A percentile compares a stretch with the other conserved stretches of the same genome.
Conservation (phyloP, 2,113 vertebrate species). For the Camelus bactrianus region DNA sequence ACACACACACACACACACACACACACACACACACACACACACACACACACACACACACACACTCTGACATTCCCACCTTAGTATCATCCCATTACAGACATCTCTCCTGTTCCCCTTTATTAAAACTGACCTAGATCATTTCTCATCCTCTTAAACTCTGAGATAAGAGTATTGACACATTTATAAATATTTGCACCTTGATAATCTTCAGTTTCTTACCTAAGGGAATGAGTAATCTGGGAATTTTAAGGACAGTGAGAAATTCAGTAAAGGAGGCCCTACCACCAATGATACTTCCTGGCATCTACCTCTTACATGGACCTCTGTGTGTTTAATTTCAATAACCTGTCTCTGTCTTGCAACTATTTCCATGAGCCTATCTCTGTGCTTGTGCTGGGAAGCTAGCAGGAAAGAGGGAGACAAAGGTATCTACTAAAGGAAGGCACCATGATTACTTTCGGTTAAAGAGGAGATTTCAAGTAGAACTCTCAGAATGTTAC, state of each 20-base stretch:
- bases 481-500: constrained; percentile 78
- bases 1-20: not conserved
- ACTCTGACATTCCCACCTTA: not conserved
- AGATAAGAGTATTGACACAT: not conserved
- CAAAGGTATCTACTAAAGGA: not conserved
- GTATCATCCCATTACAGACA: not conserved
- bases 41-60: rapidly evolving
- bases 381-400: not conserved
- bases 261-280: not conserved
- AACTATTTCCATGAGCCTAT: not conserved
- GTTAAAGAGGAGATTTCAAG: constrained; percentile 74
- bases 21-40: too few relatives aligned
- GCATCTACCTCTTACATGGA: not conserved
- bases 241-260: not conserved
- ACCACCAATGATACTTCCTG: not conserved
- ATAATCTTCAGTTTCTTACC: not conserved
- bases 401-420: not conserved
- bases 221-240: not conserved
- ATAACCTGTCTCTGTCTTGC: not conserved
- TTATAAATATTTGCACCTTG: not conserved
- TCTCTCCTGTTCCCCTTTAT: not conserved
- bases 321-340: not conserved
- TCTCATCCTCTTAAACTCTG: not conserved
- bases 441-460: constrained; percentile 67
- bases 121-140: not conserved